These are phyloP conservation scores for Muntiacus muntjak DNA, from an alignment of 2,113 vertebrate species.

Conservation along the genomic window DNA sequence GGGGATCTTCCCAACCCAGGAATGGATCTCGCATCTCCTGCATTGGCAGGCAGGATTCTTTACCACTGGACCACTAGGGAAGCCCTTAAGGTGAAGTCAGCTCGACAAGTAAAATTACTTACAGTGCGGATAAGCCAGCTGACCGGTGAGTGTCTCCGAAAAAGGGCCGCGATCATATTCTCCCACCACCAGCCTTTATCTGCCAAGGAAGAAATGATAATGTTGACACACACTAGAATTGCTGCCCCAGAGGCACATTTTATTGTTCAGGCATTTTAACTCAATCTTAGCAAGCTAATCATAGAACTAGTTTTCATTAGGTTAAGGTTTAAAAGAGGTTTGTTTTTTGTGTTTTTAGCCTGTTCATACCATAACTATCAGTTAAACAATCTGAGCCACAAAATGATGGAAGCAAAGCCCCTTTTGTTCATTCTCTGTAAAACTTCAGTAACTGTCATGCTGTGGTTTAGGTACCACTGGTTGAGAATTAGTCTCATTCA, in stretches of 20 bases:
- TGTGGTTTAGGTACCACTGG: not conserved
- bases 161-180: slow-evolving; percentile 87
- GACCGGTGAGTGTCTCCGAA: slow-evolving; percentile 82
- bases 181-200: slow-evolving; percentile 88
- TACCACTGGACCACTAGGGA: not conserved
- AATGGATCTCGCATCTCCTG: not conserved
- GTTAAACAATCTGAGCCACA: not conserved
- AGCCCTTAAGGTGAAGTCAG: not conserved
- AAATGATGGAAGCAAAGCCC: not conserved
- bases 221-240: not conserved
- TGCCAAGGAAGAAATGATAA: slow-evolving; percentile 1
- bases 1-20: not conserved
- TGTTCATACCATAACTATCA: not conserved
- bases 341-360: not conserved
- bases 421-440: not conserved
- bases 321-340: not conserved
- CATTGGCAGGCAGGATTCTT: not conserved
- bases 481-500: not conserved
- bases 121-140: slow-evolving; percentile 95
- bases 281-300: not conserved
- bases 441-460: not conserved
- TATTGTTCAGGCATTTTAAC: not conserved
- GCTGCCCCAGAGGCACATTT: not conserved
- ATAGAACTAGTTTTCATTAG: not conserved
- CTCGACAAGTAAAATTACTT: slow-evolving; percentile 54